These are phyloP conservation scores for Nomada fabriciana DNA, from an alignment of 2,888 invertebrate genomes.

Conservation along the genomic window DNA sequence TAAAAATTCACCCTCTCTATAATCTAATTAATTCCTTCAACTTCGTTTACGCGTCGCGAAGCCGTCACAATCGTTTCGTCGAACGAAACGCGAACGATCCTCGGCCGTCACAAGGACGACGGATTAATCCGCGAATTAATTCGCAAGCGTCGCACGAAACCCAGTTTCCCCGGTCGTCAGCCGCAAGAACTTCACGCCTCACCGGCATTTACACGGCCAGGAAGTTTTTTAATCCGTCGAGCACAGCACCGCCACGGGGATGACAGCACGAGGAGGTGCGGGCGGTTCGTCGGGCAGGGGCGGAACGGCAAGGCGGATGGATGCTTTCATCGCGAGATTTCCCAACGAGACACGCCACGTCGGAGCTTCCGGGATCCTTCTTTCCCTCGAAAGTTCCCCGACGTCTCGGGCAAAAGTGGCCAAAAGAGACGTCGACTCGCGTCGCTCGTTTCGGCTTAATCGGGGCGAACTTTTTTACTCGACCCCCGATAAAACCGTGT, in stretches of 20 bases:
- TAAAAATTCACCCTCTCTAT: too few relatives aligned
- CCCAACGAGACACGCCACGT: conserved; percentile 19
- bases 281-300: too few relatives aligned
- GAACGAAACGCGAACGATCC: not conserved
- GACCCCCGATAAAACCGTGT: conserved; percentile 6
- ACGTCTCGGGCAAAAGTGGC: conserved; percentile 24
- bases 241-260: not conserved
- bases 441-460: conserved; percentile 31
- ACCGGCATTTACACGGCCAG: conserved; percentile 1
- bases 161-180: not conserved
- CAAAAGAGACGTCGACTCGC: conserved; percentile 12
- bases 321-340: not conserved
- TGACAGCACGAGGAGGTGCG: too few relatives aligned
- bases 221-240: conserved; percentile 29
- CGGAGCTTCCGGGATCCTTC: conserved; percentile 22
- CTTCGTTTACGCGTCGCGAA: not conserved
- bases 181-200: conserved; percentile 1
- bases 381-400: conserved; percentile 18
- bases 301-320: not conserved
- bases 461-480: conserved; percentile 10
- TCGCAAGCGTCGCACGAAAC: conserved; percentile 3
- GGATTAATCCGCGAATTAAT: conserved; percentile 29
- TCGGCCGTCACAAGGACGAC: not conserved
- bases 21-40: not conserved
- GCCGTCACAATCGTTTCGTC: not conserved